A percentile compares a stretch with the other conserved stretches of the same genome.
Evolutionary conservation across 2,113 vertebrate genomes (phyloP).

Genomic region (Oxygymnocypris stewartii): DNA sequence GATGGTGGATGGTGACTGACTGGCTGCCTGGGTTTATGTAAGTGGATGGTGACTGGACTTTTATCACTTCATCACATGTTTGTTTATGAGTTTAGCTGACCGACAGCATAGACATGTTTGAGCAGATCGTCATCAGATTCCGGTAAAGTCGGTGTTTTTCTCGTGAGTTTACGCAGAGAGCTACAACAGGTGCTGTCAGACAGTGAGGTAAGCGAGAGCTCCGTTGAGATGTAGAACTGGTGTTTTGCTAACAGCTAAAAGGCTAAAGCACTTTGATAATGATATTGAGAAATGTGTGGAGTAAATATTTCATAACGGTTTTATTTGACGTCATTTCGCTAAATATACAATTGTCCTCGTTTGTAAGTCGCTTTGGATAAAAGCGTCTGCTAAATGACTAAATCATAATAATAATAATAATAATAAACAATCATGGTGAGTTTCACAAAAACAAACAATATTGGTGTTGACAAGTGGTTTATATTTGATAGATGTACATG

Average conservation of each 20-base stretch:
- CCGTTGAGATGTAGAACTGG: background rate
- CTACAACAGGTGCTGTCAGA: conserved; percentile 1
- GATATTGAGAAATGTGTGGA: background rate
- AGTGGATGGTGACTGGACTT: conserved; percentile 27
- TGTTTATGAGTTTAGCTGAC: conserved; percentile 17
- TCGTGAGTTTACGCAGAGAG: background rate
- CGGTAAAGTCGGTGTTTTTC: background rate
- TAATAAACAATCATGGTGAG: background rate
- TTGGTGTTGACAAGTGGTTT: background rate
- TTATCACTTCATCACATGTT: conserved; percentile 11
- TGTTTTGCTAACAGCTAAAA: conserved; percentile 31
- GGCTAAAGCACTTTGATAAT: background rate
- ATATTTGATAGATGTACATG: background rate
- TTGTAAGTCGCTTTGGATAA: too few species aligned
- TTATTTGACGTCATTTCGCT: background rate
- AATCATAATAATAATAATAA: too few species aligned
- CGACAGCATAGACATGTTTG: conserved; percentile 32
- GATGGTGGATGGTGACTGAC: background rate
- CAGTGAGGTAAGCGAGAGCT: conserved; percentile 60
- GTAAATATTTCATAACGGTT: background rate
- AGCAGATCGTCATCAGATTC: conserved; percentile 12
- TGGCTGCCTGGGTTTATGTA: background rate
- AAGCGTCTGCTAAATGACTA: too few species aligned
- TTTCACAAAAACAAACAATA: too few species aligned
- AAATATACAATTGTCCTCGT: background rate